phyloP scores from a whole-genome alignment of 2,113 vertebrate species.

The Channa argus region DNA sequence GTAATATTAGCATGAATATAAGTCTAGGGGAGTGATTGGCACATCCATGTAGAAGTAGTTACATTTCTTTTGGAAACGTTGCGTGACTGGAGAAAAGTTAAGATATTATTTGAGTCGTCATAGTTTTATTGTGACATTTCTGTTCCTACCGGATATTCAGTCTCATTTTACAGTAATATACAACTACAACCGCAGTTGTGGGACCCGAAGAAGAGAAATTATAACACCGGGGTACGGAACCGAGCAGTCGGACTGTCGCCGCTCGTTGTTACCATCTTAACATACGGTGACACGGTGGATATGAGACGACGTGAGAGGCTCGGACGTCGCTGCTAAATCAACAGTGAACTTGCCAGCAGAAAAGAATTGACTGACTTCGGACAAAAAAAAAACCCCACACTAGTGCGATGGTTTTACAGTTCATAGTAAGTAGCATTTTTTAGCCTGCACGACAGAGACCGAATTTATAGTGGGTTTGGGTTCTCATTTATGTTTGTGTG shows the following conservation, averaged over 20 bases:
- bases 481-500: not conserved
- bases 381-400: slow-evolving; percentile 40
- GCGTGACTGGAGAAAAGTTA: too few species aligned
- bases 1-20: accelerated
- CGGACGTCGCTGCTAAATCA: slow-evolving; percentile 40
- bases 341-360: slow-evolving; percentile 48
- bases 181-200: slow-evolving; percentile 71
- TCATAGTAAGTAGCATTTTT: slow-evolving; percentile 72
- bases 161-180: slow-evolving; percentile 26
- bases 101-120: accelerated
- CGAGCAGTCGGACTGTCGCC: slow-evolving; percentile 46
- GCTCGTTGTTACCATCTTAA: slow-evolving; percentile 16
- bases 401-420: slow-evolving; percentile 61
- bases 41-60: accelerated
- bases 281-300: slow-evolving; percentile 18
- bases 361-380: slow-evolving; percentile 50
- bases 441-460: not conserved
- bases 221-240: slow-evolving; percentile 62
- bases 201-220: slow-evolving; percentile 73
- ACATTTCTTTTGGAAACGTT: accelerated
- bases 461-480: not conserved
- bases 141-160: not conserved
- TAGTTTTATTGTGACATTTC: slow-evolving; percentile 45
- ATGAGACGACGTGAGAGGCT: slow-evolving; percentile 38
- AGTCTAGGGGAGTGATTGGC: accelerated